These are phyloP conservation scores for Oligia strigilis DNA, from an alignment of 2,888 invertebrate genomes.

Conservation along the genomic window DNA sequence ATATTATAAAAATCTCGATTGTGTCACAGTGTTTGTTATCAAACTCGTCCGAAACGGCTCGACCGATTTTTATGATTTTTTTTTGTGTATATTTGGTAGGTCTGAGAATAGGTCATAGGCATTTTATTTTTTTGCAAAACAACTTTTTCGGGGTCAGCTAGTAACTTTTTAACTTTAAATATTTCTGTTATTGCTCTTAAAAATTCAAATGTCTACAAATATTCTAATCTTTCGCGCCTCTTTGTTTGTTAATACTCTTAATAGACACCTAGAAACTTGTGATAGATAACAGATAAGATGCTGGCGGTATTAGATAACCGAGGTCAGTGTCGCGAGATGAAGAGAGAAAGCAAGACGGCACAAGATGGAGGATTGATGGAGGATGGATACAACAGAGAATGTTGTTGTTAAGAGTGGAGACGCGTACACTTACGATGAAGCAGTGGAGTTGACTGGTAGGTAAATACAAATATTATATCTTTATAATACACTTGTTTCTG, in stretches of 20 bases:
- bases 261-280: not conserved
- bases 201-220: not conserved
- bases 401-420: slow-evolving; percentile 10
- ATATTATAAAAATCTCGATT: too few relatives aligned
- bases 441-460: slow-evolving; percentile 79
- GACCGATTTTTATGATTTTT: too few relatives aligned
- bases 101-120: too few relatives aligned
- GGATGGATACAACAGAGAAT: not conserved
- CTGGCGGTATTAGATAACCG: slow-evolving; percentile 8
- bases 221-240: not conserved
- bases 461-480: slow-evolving; percentile 44
- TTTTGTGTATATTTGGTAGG: too few relatives aligned
- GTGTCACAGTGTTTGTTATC: too few relatives aligned
- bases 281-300: slow-evolving; percentile 40
- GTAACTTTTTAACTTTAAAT: too few relatives aligned
- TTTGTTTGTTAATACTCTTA: not conserved
- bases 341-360: not conserved
- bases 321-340: slow-evolving; percentile 33
- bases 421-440: slow-evolving; percentile 73
- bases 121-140: too few relatives aligned
- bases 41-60: too few relatives aligned
- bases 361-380: slow-evolving; percentile 19
- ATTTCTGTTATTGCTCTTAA: not conserved
- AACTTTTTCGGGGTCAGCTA: too few relatives aligned
- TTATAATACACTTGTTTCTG: not conserved